A percentile compares a stretch with the other conserved stretches of the same genome.
phyloP scores from a whole-genome alignment of 2,797 vertebrate species.

The Muscicapa comitata region DNA sequence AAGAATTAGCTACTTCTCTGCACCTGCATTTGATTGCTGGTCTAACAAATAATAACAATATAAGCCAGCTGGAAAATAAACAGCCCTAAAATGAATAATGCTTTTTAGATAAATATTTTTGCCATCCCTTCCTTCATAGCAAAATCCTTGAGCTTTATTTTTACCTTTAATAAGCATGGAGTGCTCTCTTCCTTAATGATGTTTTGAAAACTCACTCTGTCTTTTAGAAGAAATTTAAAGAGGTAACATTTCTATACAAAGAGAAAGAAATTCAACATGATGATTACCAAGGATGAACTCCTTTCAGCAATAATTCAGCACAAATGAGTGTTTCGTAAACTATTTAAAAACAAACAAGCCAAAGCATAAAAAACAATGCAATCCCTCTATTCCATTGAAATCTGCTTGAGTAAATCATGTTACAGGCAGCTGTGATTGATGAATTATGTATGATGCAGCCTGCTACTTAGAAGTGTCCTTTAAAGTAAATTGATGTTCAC shows the following conservation, averaged over 20 bases:
- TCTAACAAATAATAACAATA: not conserved
- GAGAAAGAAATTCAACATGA: not conserved
- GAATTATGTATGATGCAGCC: conserved; percentile 82
- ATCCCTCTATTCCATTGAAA: conserved; percentile 64
- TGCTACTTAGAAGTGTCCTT: conserved; percentile 84
- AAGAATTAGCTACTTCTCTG: not conserved
- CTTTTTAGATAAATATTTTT: not conserved
- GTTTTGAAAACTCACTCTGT: conserved; percentile 11
- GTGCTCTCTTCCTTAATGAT: not conserved
- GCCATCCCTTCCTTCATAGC: not conserved
- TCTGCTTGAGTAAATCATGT: conserved; percentile 72
- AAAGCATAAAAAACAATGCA: conserved; percentile 61
- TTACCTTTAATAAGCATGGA: not conserved
- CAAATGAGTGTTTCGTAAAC: conserved; percentile 57
- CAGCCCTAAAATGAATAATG: not conserved
- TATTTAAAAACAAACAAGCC: conserved; percentile 62
- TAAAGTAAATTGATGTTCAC: conserved; percentile 87
- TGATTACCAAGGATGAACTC: conserved; percentile 31
- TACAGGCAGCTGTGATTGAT: conserved; percentile 75
- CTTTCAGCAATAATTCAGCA: conserved; percentile 47
- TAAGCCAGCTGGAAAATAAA: not conserved
- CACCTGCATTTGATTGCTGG: not conserved
- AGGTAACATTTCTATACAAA: not conserved
- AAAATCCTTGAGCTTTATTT: conserved; percentile 17
- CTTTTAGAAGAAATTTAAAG: conserved; percentile 17